A percentile compares a stretch with the other conserved stretches of the same genome.
Conservation (phyloP, 2,797 vertebrate species). For the Falco columbarius region DNA sequence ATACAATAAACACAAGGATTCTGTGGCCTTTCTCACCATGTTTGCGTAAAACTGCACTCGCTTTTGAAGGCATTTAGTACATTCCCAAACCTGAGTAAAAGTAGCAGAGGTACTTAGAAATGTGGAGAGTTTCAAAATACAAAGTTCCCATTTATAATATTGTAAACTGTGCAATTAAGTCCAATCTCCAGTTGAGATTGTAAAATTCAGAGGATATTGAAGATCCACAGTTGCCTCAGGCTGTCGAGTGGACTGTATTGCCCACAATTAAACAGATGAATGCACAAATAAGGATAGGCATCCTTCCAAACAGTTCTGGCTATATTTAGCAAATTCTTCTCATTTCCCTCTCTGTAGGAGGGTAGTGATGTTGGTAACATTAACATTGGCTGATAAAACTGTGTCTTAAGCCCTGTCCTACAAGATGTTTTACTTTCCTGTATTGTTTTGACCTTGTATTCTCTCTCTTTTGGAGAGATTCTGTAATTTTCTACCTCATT, state of each 20-base stretch:
- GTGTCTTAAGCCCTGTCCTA: neutral
- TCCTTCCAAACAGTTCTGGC: constrained; percentile 46
- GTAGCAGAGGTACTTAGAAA: neutral
- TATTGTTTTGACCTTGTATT: neutral
- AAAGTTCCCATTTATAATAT: neutral
- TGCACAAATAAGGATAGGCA: constrained; percentile 54
- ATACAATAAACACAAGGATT: neutral
- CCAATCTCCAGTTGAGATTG: neutral
- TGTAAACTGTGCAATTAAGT: neutral
- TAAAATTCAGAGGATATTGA: constrained; percentile 1
- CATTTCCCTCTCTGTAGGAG: constrained; percentile 58
- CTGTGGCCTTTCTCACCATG: neutral
- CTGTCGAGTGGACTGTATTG: constrained; percentile 43
- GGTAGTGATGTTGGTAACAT: neutral
- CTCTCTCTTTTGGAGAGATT: neutral
- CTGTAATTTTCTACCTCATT: neutral
- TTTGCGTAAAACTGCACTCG: neutral
- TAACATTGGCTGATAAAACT: neutral
- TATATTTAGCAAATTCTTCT: constrained; percentile 65
- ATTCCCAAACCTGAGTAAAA: neutral
- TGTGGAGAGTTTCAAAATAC: neutral
- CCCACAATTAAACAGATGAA: constrained; percentile 66
- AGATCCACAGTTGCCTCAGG: neutral
- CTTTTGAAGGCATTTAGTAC: neutral
- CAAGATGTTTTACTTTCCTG: neutral